Conservation (phyloP, 2,888 invertebrate species). For the Xiphydria camelus region DNA sequence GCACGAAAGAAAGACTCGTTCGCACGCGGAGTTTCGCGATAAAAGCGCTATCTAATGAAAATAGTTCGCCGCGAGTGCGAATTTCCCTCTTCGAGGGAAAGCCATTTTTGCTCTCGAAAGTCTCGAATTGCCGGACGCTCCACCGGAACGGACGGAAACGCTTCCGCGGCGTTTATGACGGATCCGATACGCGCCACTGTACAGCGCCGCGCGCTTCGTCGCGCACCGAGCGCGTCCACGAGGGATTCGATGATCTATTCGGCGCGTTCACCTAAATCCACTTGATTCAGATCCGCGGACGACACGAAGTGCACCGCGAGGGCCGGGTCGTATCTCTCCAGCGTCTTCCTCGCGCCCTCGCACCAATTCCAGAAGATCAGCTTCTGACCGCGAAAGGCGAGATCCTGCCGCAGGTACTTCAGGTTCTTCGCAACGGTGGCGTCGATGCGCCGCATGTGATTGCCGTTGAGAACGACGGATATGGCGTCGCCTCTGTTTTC, state of each 20-base stretch:
- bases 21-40: too few species aligned
- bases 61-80: too few species aligned
- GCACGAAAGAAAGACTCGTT: too few species aligned
- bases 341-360: conserved; percentile 37
- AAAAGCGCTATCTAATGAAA: too few species aligned
- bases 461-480: conserved; percentile 67
- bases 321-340: conserved; percentile 42
- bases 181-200: neutral
- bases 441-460: conserved; percentile 66
- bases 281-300: conserved; percentile 31
- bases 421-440: conserved; percentile 69
- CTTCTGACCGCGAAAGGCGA: conserved; percentile 43
- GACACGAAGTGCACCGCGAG: conserved; percentile 36
- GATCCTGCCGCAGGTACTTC: conserved; percentile 42
- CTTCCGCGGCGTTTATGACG: neutral
- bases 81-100: too few species aligned
- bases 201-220: conserved; percentile 9
- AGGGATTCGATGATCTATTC: conserved; percentile 20
- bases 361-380: conserved; percentile 56
- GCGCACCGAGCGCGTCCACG: conserved; percentile 3
- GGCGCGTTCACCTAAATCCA: conserved; percentile 40
- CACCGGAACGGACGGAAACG: conserved; percentile 1
- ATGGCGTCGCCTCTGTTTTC: conserved; percentile 44
- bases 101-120: too few species aligned
- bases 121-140: too few species aligned